phyloP scores from a whole-genome alignment of 92 coral and sea anemone species.

The Parazoanthus darwini region DNA sequence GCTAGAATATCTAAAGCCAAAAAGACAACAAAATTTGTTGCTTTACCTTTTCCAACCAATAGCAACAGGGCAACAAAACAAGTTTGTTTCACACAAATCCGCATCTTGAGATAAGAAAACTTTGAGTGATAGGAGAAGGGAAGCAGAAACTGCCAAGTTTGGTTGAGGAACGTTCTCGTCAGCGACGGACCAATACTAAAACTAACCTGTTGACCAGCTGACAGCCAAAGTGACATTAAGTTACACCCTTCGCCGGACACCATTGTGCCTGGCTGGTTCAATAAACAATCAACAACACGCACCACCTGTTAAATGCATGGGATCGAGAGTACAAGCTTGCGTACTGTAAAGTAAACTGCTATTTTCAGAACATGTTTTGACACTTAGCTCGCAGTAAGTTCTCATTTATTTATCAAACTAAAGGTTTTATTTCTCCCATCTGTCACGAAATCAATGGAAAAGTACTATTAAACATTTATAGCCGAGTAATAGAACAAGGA shows the following conservation, averaged over 20 bases:
- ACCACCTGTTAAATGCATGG: not conserved
- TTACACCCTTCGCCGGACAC: not conserved
- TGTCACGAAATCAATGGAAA: no score
- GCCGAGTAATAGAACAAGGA: no score
- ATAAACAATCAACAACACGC: not conserved
- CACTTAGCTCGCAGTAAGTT: not conserved
- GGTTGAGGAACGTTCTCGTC: no score
- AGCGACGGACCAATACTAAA: not conserved
- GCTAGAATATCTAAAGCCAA: not conserved
- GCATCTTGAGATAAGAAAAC: not conserved
- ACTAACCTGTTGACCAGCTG: not conserved
- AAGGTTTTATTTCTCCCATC: no score
- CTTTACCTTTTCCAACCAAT: not conserved
- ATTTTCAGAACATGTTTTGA: not conserved
- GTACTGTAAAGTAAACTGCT: no score
- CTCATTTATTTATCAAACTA: no score
- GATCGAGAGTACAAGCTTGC: no score
- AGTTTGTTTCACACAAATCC: not conserved
- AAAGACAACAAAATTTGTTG: not conserved
- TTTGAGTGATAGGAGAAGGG: not conserved
- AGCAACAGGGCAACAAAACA: not conserved
- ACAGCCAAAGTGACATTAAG: not conserved
- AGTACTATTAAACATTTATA: no score
- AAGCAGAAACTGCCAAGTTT: not conserved
- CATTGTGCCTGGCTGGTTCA: not conserved